phyloP scores from a whole-genome alignment of 2,888 invertebrate species.

The Xestia c-nigrum region DNA sequence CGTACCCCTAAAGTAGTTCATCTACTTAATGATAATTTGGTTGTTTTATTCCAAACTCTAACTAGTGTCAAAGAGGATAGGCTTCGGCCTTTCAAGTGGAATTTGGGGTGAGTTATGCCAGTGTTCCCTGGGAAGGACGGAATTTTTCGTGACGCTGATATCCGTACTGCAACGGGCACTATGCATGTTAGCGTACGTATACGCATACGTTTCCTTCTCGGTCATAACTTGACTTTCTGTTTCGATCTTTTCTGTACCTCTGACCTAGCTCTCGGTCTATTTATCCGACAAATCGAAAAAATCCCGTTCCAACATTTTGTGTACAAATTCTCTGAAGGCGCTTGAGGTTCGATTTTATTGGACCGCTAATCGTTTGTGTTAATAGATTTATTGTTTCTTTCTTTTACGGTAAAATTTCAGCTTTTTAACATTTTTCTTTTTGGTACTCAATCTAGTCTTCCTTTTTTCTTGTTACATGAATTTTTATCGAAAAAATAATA shows the following conservation, averaged over 20 bases:
- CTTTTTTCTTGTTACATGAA: background rate
- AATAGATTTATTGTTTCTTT: conserved; percentile 24
- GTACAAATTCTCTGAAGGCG: conserved; percentile 41
- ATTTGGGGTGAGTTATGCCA: too few relatives aligned
- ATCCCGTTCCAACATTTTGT: conserved; percentile 23
- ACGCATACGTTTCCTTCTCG: background rate
- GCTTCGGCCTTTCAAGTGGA: too few relatives aligned
- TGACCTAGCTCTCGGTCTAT: conserved; percentile 34
- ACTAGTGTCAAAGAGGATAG: too few relatives aligned
- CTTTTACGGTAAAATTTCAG: background rate
- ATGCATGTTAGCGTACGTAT: too few relatives aligned
- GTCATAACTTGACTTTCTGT: conserved; percentile 5
- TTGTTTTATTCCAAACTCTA: too few relatives aligned
- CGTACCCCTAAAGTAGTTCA: too few relatives aligned
- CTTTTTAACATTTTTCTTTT: background rate
- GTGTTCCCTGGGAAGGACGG: too few relatives aligned
- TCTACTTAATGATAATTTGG: too few relatives aligned
- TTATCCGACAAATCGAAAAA: conserved; percentile 55
- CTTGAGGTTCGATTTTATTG: conserved; percentile 41
- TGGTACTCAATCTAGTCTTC: background rate
- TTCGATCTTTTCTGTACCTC: background rate
- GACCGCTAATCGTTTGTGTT: conserved; percentile 42
- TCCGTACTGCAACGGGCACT: too few relatives aligned
- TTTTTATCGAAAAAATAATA: background rate
- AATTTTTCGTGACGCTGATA: too few relatives aligned